Conservation (phyloP, 2,113 vertebrate species). For the Halichoeres trimaculatus region DNA sequence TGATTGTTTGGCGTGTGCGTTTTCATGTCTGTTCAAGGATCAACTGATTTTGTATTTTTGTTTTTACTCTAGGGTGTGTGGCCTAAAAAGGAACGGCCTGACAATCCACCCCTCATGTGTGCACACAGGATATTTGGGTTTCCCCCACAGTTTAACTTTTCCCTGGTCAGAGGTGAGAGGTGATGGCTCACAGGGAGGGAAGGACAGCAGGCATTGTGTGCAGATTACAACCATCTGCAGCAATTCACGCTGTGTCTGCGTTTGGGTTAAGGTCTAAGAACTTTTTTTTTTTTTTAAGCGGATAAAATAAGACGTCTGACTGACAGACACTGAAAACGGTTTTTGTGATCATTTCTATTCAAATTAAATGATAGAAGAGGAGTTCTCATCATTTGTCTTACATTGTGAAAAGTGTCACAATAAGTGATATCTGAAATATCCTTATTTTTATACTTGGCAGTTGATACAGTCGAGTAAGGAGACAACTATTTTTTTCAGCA, state of each 20-base stretch:
- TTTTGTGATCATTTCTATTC: slow-evolving; percentile 6
- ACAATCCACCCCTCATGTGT: slow-evolving; percentile 55
- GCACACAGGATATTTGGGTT: slow-evolving; percentile 80
- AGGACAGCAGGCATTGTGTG: slow-evolving; percentile 75
- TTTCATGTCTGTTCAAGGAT: slow-evolving; percentile 19
- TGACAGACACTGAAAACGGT: not conserved
- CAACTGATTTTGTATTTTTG: slow-evolving; percentile 48
- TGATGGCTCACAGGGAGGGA: slow-evolving; percentile 71
- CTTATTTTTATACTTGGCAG: too few species aligned
- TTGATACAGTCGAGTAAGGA: too few species aligned
- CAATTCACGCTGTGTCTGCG: slow-evolving; percentile 31
- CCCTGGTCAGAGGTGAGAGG: slow-evolving; percentile 78
- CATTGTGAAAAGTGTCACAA: not conserved
- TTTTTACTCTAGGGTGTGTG: slow-evolving; percentile 51
- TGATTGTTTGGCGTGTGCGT: slow-evolving; percentile 12
- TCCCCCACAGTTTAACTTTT: slow-evolving; percentile 63
- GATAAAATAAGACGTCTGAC: slow-evolving; percentile 2
- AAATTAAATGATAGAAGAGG: not conserved
- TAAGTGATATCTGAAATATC: too few species aligned
- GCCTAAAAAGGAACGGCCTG: slow-evolving; percentile 50
- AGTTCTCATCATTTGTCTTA: not conserved
- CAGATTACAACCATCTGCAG: slow-evolving; percentile 82
- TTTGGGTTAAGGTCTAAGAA: slow-evolving; percentile 30
- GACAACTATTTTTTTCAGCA: too few species aligned
- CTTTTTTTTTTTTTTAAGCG: slow-evolving; percentile 27